Conservation (phyloP, 2,888 invertebrate genomes). For the Azorinus chamasolen region DNA sequence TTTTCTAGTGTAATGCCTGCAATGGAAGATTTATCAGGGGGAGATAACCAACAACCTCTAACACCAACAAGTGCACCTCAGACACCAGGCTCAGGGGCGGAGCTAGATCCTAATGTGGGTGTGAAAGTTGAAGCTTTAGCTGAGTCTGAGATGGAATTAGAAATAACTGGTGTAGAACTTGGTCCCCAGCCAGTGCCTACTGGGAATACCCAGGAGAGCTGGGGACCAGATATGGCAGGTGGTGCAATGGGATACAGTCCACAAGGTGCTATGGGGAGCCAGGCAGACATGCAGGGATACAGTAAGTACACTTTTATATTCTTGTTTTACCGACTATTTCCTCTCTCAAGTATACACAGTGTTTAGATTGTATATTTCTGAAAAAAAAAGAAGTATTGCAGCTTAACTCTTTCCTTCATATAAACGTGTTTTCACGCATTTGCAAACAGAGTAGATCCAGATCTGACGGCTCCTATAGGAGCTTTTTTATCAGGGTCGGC, state of each 20-base stretch:
- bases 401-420: too few relatives aligned
- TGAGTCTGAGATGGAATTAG: slow-evolving; percentile 52
- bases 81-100: too few relatives aligned
- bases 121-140: slow-evolving; percentile 39
- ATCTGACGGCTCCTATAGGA: too few relatives aligned
- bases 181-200: slow-evolving; percentile 15
- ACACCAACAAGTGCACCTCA: background rate
- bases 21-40: background rate
- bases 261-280: slow-evolving; percentile 6
- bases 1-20: slow-evolving; percentile 20
- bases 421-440: too few relatives aligned
- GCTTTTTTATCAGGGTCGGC: too few relatives aligned
- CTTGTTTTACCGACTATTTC: background rate
- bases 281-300: slow-evolving; percentile 12
- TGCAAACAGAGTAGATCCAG: too few relatives aligned
- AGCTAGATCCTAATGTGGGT: background rate
- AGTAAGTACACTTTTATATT: slow-evolving; percentile 5
- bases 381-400: too few relatives aligned
- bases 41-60: slow-evolving; percentile 5
- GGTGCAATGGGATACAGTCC: background rate
- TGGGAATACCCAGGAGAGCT: slow-evolving; percentile 2
- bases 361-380: too few relatives aligned
- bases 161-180: slow-evolving; percentile 57
- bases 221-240: slow-evolving; percentile 2
- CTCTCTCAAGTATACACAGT: too few relatives aligned